phyloP scores from a whole-genome alignment of 1,140 invertebrate species.

The Trichogramma pretiosum region DNA sequence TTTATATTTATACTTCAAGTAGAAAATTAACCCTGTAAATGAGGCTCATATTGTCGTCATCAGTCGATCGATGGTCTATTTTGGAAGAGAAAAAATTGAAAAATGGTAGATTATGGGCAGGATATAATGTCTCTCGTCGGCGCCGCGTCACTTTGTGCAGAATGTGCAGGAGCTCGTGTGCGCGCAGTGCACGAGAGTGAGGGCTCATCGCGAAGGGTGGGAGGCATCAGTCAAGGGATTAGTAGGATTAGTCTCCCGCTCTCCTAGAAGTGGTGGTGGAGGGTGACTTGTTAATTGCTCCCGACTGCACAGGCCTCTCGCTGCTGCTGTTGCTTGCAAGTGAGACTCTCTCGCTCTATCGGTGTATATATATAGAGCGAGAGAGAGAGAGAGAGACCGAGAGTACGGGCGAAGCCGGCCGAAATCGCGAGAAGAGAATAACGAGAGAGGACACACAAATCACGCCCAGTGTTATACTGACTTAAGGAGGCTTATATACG shows the following conservation, averaged over 20 bases:
- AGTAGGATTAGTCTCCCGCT: slow-evolving; percentile 35
- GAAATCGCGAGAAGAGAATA: neutral
- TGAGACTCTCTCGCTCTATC: neutral
- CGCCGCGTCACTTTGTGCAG: neutral
- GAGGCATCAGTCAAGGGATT: slow-evolving; percentile 42
- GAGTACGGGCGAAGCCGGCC: slow-evolving; percentile 10
- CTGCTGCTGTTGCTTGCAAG: too few species aligned
- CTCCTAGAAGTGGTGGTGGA: too few species aligned
- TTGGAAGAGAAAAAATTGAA: too few species aligned
- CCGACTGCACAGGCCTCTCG: slow-evolving; percentile 19
- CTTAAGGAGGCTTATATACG: slow-evolving; percentile 35
- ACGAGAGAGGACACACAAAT: slow-evolving; percentile 28
- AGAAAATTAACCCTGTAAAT: too few species aligned
- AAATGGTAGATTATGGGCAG: too few species aligned
- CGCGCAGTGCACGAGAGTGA: too few species aligned
- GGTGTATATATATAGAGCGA: neutral
- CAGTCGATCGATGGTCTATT: too few species aligned
- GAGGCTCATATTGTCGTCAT: too few species aligned
- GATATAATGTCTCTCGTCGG: too few species aligned
- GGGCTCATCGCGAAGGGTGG: too few species aligned
- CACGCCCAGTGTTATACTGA: slow-evolving; percentile 35
- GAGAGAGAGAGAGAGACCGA: slow-evolving; percentile 11
- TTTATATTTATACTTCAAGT: too few species aligned
- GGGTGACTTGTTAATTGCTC: slow-evolving; percentile 41
- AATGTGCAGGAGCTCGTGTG: neutral